Evolutionary conservation across 2,113 vertebrate genomes (phyloP).

Genomic region (Aegotheles bennettii): DNA sequence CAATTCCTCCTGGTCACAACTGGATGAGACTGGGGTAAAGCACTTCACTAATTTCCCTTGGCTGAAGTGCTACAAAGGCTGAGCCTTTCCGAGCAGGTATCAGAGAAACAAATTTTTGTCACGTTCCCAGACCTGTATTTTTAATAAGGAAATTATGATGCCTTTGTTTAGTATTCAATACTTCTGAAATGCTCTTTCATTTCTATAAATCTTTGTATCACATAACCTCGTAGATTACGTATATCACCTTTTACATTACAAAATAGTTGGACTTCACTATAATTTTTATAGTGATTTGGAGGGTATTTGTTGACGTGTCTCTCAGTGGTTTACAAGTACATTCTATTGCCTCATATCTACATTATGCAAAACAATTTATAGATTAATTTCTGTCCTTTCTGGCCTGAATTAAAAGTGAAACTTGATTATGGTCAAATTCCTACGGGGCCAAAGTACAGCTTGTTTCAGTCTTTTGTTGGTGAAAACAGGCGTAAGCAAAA

Average conservation of each 20-base stretch:
- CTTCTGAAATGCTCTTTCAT: background rate
- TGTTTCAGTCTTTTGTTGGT: background rate
- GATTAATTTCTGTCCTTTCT: background rate
- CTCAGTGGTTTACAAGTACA: background rate
- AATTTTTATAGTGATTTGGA: background rate
- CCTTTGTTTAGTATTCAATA: background rate
- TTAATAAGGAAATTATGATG: background rate
- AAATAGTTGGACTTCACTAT: background rate
- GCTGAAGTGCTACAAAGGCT: background rate
- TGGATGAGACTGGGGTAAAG: background rate
- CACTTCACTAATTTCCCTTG: background rate
- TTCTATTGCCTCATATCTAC: background rate
- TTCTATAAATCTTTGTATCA: background rate
- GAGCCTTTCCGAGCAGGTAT: background rate
- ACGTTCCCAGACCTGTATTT: background rate
- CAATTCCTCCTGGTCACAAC: background rate
- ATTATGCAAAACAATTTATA: background rate
- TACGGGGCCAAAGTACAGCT: background rate
- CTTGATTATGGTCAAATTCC: background rate
- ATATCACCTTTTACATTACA: background rate
- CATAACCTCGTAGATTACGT: background rate
- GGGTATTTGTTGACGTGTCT: background rate
- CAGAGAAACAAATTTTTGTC: background rate
- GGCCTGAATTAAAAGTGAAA: background rate
- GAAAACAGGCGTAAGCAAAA: background rate